Evolutionary conservation across 2,888 invertebrate species (phyloP).

Genomic region (Schizaphis graminum): DNA sequence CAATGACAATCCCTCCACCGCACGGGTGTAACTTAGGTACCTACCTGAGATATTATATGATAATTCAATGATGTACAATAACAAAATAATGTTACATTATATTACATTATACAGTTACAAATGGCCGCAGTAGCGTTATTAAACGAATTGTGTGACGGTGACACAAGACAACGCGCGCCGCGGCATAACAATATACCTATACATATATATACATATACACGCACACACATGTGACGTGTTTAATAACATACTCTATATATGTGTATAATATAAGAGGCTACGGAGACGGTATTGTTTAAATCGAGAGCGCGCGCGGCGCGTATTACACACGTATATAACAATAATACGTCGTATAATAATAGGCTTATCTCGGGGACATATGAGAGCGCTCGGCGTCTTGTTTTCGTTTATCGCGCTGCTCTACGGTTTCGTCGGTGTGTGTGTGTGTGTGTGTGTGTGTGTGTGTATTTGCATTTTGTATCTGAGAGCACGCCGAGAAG

Average conservation of each 20-base stretch:
- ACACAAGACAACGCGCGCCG: background rate
- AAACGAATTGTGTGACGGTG: background rate
- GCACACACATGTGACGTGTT: background rate
- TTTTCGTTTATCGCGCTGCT: background rate
- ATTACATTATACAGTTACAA: background rate
- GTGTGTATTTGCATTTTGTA: conserved; percentile 40
- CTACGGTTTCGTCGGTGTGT: conserved; percentile 11
- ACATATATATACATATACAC: background rate
- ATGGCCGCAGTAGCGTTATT: background rate
- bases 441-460: conserved; percentile 17
- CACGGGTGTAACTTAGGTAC: background rate
- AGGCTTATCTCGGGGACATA: conserved; percentile 30
- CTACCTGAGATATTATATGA: background rate
- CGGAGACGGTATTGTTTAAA: background rate
- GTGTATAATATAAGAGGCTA: background rate
- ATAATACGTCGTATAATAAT: conserved; percentile 27
- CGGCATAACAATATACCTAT: background rate
- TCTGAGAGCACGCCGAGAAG: conserved; percentile 69
- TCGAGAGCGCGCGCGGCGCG: background rate
- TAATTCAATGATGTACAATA: background rate
- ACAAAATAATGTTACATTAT: background rate
- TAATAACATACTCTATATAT: background rate
- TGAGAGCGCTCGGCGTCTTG: background rate
- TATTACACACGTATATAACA: background rate
- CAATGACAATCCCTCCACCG: background rate